Conservation (phyloP, 2,888 invertebrate species). For the Tribolium freemani region DNA sequence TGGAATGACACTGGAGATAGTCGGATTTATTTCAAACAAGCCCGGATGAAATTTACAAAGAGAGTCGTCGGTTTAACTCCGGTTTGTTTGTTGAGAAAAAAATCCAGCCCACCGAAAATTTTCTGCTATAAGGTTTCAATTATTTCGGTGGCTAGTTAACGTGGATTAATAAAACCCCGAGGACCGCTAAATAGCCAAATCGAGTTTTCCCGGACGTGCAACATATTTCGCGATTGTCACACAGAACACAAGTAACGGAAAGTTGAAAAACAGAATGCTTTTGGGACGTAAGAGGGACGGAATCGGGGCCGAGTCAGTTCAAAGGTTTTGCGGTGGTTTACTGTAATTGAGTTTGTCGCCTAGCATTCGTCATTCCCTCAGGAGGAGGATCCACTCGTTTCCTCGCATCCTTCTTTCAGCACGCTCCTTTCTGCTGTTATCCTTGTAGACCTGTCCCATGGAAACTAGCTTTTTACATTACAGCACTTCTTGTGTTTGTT, state of each 20-base stretch:
- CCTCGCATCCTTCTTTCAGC: conserved; percentile 45
- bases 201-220: conserved; percentile 8
- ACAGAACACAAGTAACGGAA: conserved; percentile 13
- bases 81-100: conserved; percentile 20
- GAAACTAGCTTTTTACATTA: conserved; percentile 49
- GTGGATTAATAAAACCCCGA: conserved; percentile 22
- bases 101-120: background rate
- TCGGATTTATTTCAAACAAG: conserved; percentile 35
- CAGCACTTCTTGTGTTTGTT: conserved; percentile 43
- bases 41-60: conserved; percentile 23
- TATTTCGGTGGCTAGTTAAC: conserved; percentile 10
- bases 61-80: background rate
- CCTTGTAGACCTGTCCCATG: conserved; percentile 46
- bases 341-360: conserved; percentile 63
- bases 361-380: conserved; percentile 59
- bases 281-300: conserved; percentile 20
- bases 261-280: conserved; percentile 37
- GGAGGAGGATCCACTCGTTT: conserved; percentile 51
- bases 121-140: conserved; percentile 1
- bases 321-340: conserved; percentile 63
- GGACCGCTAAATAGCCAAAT: conserved; percentile 1
- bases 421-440: conserved; percentile 44
- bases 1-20: conserved; percentile 24
- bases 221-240: conserved; percentile 35
- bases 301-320: conserved; percentile 49